Evolutionary conservation across 1,140 invertebrate species (phyloP), one percentile per base, ranked within the genome.

Genomic region (Zaprionus capensis): DNA sequence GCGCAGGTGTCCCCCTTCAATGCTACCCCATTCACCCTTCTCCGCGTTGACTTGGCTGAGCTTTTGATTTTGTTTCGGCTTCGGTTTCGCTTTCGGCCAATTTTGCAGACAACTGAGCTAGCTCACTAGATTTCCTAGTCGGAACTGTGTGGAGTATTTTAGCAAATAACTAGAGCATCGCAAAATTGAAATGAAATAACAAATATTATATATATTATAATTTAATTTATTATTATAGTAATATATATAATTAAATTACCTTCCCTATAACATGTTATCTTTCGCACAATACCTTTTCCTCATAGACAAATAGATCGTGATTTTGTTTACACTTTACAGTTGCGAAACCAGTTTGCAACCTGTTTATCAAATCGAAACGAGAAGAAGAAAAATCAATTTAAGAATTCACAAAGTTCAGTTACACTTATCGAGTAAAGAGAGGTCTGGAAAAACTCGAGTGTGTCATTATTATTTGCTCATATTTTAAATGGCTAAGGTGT

Each of bases 31-130:
- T 46, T 26, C 24, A 5, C 24, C 28, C 28, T 9, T 9, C 41
- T 46, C 6, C 2, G 2, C 75, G 78, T 81, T 73, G 74, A 87
- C 80, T 88, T 83, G 61, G 55, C 63, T 76, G 66, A 80, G 68
- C 68, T 83, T 80, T 73, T 75, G 70, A 67, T 76, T 80, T 55
- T 20, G 51, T 41, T 74, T 61, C 44, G 36, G 53, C 20, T 51
- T 74, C 26, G 34, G 24, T 62, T 76, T 36, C 44, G 46, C 64
- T 61, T 46, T 46, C n/a, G 36, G 36, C 36, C 36, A 14, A 36
- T 17, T 51, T 44, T 62, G 12, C 1, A 15, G 44, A 49, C 62
- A 38, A 14, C 31, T 51, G 57, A 11, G 24, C 4, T 26, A 26
- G 7, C 24, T 9, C 5, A 55, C 49, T 46, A 58, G 11, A 49